A percentile compares a stretch with the other conserved stretches of the same genome.
Conservation (phyloP, 2,888 invertebrate genomes). For the Temnothorax ravouxi region DNA sequence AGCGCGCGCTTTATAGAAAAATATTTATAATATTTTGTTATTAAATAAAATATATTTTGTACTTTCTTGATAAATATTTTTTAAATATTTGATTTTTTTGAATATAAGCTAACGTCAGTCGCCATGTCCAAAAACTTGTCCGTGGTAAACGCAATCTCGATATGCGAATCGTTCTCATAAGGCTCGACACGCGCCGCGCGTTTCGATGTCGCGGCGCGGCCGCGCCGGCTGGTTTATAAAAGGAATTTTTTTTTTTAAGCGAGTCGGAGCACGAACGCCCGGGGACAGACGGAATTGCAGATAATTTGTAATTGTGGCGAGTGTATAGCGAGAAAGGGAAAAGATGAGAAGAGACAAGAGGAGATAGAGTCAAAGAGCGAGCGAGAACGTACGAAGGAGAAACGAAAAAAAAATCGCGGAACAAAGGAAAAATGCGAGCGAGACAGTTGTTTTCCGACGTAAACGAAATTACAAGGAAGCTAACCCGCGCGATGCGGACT, state of each 20-base stretch:
- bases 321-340: conserved; percentile 37
- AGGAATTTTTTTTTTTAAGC: conserved; percentile 29
- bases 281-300: conserved; percentile 73
- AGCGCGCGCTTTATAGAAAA: not conserved
- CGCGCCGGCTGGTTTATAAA: conserved; percentile 26
- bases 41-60: not conserved
- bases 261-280: conserved; percentile 58
- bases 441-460: conserved; percentile 74
- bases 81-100: not conserved
- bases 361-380: conserved; percentile 45
- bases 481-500: conserved; percentile 70
- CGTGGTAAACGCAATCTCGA: conserved; percentile 3
- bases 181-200: conserved; percentile 34
- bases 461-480: conserved; percentile 76
- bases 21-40: not conserved
- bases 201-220: conserved; percentile 18
- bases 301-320: conserved; percentile 76
- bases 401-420: not conserved
- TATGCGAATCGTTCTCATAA: conserved; percentile 10
- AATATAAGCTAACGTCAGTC: not conserved
- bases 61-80: not conserved
- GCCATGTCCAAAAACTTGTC: not conserved
- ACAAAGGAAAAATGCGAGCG: conserved; percentile 52
- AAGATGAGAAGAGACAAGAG: conserved; percentile 31
- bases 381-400: conserved; percentile 33